Evolutionary conservation across 2,113 vertebrate species (phyloP).

Genomic region (Leucopsar rothschildi): DNA sequence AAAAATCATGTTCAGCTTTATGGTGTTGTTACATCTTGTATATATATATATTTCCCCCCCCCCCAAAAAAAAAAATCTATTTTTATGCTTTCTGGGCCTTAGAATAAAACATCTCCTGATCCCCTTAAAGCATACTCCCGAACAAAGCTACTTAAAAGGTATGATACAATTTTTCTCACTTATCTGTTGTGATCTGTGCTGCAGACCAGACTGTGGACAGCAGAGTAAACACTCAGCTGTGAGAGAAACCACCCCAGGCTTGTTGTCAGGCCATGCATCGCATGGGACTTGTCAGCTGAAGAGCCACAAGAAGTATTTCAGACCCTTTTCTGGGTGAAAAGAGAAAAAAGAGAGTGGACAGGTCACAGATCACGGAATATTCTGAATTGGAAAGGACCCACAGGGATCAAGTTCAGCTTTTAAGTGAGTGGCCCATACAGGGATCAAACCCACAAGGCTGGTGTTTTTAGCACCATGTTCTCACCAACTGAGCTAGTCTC

Average conservation of each 20-base stretch:
- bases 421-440: not conserved
- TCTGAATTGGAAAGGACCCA: not conserved
- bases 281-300: not conserved
- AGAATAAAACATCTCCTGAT: not conserved
- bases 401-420: not conserved
- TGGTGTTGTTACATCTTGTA: not conserved
- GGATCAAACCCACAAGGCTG: not conserved
- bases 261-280: not conserved
- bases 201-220: not conserved
- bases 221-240: not conserved
- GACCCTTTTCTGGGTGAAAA: not conserved
- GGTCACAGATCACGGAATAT: not conserved
- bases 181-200: not conserved
- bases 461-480: not conserved
- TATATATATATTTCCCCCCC: not conserved
- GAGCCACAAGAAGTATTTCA: not conserved
- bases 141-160: not conserved
- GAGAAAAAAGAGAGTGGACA: not conserved
- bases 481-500: not conserved
- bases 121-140: not conserved
- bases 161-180: not conserved
- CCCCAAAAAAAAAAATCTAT: not conserved
- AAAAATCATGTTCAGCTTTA: not conserved
- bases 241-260: not conserved
- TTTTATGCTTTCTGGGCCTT: not conserved